Evolutionary conservation across 2,113 vertebrate species (phyloP), one percentile per base, ranked within the genome.

Genomic region (Ceuthmochares aereus): DNA sequence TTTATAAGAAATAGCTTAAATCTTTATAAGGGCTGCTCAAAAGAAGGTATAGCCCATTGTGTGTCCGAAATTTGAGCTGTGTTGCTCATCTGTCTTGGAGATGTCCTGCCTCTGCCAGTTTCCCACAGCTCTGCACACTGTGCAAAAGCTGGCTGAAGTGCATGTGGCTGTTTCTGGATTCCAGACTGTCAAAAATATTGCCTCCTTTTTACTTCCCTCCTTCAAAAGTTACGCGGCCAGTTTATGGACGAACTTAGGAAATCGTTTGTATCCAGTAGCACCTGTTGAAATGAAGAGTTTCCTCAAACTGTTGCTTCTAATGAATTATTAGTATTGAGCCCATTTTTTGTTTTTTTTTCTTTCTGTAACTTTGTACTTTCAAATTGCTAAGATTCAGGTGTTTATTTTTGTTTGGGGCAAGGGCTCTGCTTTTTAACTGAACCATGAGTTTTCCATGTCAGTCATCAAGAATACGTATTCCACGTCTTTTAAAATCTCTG

Each of bases 281-380:
- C 87, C 82, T 92, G 68, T 89, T 95, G 82, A 96, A 93, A 91
- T 88, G 88, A 93, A 88, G 22, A 52, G 30, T 73, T 80, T 83
- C 42, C 25, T 87, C 42, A 76, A 64, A 80, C 17, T 68, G 30
- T 43, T 68, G 52, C 74, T 79, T 45, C 64, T 60, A 72, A 70
- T 56, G 63, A 75, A 92, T 92, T 87, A 34, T 13, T 62, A 76
- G 42, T 14, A 68, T 19, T 74, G 55, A 89, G 70, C 52, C 78
- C 30, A 6, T 59, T 79, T 91, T 90, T 68, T 68, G 14, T 21
- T 91, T 89, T n/a, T 63, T 26, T 75, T 93, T 67, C 73, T 87
- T 84, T 83, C n/a, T 62, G 6, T 26, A 84, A 21, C 20, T 66
- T 73, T 72, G 25, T 84, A 55, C 12, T 84, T 95, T 93, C 56